Conservation (phyloP, 2,888 invertebrate species). For the Congeria kusceri region DNA sequence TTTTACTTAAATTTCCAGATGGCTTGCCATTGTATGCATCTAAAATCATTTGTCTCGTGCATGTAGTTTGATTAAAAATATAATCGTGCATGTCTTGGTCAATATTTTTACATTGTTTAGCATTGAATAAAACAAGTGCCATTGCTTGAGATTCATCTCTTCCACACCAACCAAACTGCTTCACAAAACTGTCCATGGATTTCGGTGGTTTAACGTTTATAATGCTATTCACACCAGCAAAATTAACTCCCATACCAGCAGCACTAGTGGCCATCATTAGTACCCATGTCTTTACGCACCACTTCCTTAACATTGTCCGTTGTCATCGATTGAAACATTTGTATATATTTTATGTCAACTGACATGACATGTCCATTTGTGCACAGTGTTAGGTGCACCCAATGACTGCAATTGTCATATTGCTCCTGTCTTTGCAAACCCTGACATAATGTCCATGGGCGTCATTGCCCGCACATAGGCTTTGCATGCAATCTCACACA, state of each 20-base stretch:
- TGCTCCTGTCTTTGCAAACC: too few relatives aligned
- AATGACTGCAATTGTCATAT: too few relatives aligned
- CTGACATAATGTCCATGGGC: too few relatives aligned
- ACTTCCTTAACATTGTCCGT: constrained; percentile 47
- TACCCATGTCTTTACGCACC: constrained; percentile 43
- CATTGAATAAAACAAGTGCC: constrained; percentile 43
- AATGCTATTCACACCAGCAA: constrained; percentile 34
- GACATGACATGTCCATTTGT: too few relatives aligned
- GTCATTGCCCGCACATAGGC: too few relatives aligned
- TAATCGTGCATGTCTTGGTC: constrained; percentile 38
- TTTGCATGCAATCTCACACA: too few relatives aligned
- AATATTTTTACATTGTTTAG: constrained; percentile 25
- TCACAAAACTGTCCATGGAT: constrained; percentile 58
- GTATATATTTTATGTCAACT: constrained; percentile 13
- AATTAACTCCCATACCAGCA: constrained; percentile 53
- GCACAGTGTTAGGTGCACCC: too few relatives aligned
- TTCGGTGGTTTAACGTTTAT: constrained; percentile 52
- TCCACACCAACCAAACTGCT: constrained; percentile 51
- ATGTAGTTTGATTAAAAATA: constrained; percentile 19
- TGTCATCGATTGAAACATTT: constrained; percentile 58
- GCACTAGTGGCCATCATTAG: constrained; percentile 42
- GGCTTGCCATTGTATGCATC: constrained; percentile 34
- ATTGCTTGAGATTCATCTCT: constrained; percentile 42
- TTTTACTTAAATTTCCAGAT: background rate
- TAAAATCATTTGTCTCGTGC: constrained; percentile 27